phyloP scores from a whole-genome alignment of 2,113 vertebrate genomes.

The Tachysurus fulvidraco region DNA sequence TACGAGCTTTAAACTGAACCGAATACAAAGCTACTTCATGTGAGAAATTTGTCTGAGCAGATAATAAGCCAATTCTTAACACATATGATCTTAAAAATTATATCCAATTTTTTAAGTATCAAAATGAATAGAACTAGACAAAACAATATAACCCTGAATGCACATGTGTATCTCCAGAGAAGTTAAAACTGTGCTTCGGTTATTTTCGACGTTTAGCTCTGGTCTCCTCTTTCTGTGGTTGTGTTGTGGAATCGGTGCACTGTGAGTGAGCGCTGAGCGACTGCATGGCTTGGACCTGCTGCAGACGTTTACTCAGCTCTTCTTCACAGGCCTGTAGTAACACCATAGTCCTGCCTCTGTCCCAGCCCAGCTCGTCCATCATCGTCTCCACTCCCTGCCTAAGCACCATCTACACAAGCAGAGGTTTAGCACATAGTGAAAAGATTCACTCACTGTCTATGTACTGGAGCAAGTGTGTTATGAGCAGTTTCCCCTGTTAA shows the following conservation, averaged over 20 bases:
- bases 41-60: neutral
- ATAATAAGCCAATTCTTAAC: neutral
- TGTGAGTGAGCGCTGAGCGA: constrained; percentile 64
- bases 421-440: no score
- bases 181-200: neutral
- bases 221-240: constrained; percentile 15
- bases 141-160: neutral
- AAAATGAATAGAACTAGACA: neutral
- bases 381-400: constrained; percentile 60
- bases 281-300: constrained; percentile 67
- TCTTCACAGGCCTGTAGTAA: constrained; percentile 68
- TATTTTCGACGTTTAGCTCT: constrained; percentile 53
- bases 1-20: neutral
- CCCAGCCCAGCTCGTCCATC: constrained; percentile 67
- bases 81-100: neutral
- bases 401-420: constrained; percentile 65
- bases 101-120: neutral
- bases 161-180: no score
- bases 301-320: constrained; percentile 68
- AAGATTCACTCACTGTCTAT: neutral
- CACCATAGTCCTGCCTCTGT: constrained; percentile 56
- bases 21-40: neutral
- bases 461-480: neutral
- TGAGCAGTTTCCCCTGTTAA: neutral
- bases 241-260: constrained; percentile 18